phyloP scores from a whole-genome alignment of 1,140 invertebrate species.

The Drosophila sp. region DNA sequence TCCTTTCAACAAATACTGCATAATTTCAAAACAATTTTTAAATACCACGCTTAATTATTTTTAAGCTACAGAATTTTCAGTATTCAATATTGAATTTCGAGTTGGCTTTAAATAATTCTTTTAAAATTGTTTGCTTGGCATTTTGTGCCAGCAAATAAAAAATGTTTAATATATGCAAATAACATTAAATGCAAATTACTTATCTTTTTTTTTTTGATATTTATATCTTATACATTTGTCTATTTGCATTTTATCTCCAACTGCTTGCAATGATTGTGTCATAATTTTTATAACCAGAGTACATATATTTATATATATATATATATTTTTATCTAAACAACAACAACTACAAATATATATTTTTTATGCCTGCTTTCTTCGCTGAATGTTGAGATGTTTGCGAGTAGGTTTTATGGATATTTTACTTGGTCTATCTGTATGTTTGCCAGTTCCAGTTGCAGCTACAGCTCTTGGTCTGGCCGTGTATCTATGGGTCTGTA shows the following conservation, averaged over 20 bases:
- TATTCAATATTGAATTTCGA: too few relatives aligned
- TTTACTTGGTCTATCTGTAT: constrained; percentile 59
- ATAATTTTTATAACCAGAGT: constrained; percentile 58
- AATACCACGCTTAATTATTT: too few relatives aligned
- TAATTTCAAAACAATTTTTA: too few relatives aligned
- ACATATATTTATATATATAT: too few relatives aligned
- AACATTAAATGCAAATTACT: constrained; percentile 26
- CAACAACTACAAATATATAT: not conserved
- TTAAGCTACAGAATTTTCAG: too few relatives aligned
- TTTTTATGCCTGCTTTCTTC: not conserved
- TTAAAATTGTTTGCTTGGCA: not conserved
- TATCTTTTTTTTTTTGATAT: constrained; percentile 4
- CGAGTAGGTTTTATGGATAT: constrained; percentile 73
- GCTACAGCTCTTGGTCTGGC: constrained; percentile 19
- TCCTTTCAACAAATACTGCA: too few relatives aligned
- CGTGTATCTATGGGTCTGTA: not conserved
- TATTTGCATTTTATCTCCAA: constrained; percentile 6
- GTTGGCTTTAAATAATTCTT: not conserved
- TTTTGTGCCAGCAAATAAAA: constrained; percentile 1
- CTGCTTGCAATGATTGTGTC: constrained; percentile 16
- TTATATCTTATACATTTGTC: constrained; percentile 9
- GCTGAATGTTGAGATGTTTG: constrained; percentile 49
- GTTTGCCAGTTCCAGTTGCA: constrained; percentile 62
- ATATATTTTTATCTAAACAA: constrained; percentile 56
- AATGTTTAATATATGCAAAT: constrained; percentile 5